These are phyloP conservation scores for Macrotis lagotis DNA, from an alignment of 2,113 vertebrate genomes.

Conservation along the genomic window DNA sequence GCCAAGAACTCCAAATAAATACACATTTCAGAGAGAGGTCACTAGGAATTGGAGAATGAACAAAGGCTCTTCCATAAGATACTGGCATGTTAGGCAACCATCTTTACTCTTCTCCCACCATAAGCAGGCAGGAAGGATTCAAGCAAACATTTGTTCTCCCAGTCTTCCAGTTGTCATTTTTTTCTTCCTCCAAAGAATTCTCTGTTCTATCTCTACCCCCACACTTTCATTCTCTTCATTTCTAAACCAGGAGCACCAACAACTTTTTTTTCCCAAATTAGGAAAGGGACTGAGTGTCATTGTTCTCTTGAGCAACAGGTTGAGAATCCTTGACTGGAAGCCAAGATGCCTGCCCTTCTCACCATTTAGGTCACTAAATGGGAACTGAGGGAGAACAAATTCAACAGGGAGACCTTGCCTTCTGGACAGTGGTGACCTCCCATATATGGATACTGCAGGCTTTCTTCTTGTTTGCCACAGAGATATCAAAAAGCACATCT, in stretches of 20 bases:
- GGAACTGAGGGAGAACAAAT: neutral
- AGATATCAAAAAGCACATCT: neutral
- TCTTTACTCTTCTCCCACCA: neutral
- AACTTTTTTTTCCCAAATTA: slow-evolving; percentile 43
- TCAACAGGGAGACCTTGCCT: neutral
- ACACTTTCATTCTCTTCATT: slow-evolving; percentile 1
- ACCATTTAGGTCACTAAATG: neutral
- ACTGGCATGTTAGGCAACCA: neutral
- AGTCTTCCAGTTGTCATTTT: neutral
- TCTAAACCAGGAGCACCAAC: slow-evolving; percentile 11
- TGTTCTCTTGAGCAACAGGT: neutral
- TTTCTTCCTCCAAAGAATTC: neutral
- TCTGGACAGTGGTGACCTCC: neutral
- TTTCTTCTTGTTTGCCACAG: neutral
- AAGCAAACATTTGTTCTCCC: neutral
- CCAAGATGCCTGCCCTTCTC: neutral
- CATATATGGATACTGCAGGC: neutral
- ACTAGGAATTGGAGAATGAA: neutral
- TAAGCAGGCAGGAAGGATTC: neutral
- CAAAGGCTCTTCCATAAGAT: neutral
- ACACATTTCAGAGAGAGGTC: neutral
- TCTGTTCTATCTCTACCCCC: neutral
- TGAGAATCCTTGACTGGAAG: neutral
- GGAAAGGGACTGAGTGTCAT: slow-evolving; percentile 17
- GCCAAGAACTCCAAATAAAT: neutral